These are phyloP conservation scores for Otocyon megalotis DNA, from an alignment of 2,113 vertebrate genomes.

Conservation along the genomic window DNA sequence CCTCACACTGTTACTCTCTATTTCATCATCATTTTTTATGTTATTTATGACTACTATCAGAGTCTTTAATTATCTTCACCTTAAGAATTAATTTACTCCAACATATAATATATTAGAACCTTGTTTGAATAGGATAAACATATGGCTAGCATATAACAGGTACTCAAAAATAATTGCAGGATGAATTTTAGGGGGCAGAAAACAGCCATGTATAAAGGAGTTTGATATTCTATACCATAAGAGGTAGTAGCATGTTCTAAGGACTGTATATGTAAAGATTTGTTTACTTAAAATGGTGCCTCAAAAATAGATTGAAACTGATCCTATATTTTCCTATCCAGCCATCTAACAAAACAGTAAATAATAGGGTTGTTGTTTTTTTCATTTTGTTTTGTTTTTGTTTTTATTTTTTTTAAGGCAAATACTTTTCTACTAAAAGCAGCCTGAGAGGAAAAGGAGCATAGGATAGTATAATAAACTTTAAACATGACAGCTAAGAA, in stretches of 20 bases:
- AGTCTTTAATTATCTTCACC: conserved; percentile 52
- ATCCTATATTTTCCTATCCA: neutral
- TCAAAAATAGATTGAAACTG: conserved; percentile 4
- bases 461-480: neutral
- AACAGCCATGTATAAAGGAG: neutral
- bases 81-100: conserved; percentile 43
- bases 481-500: neutral
- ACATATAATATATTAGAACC: neutral
- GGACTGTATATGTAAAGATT: conserved; percentile 1
- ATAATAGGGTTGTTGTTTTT: neutral
- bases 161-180: conserved; percentile 39
- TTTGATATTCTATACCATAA: neutral
- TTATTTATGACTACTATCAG: neutral
- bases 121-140: neutral
- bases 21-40: neutral
- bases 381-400: neutral
- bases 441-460: neutral
- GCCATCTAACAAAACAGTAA: conserved; percentile 23
- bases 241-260: neutral
- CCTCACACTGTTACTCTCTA: neutral
- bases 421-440: conserved; percentile 12
- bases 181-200: conserved; percentile 34
- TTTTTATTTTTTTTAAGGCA: neutral
- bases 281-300: conserved; percentile 38
- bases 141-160: neutral